phyloP scores from a whole-genome alignment of 2,797 vertebrate species.

The Acanthurus tractus region DNA sequence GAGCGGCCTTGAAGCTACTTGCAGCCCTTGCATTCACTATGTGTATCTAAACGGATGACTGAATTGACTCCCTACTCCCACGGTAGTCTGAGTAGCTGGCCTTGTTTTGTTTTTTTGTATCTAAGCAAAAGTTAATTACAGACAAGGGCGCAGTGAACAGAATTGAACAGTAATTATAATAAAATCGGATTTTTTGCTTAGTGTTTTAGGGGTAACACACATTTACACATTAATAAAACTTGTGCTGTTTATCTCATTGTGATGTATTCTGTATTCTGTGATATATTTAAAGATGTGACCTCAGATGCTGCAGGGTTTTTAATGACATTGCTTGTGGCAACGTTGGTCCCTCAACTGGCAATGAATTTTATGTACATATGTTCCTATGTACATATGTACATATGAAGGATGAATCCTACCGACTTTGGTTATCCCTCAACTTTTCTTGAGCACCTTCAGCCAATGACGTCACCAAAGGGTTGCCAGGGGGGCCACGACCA shows the following conservation, averaged over 20 bases:
- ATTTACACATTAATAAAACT: neutral
- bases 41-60: conserved; percentile 33
- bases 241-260: neutral
- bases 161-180: neutral
- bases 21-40: conserved; percentile 8
- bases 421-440: neutral
- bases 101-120: conserved; percentile 46
- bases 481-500: too few relatives aligned
- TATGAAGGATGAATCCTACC: neutral
- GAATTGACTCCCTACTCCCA: conserved; percentile 35
- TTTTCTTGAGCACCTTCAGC: neutral
- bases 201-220: neutral
- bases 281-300: neutral
- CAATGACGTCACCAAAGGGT: too few relatives aligned
- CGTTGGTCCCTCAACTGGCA: too few relatives aligned
- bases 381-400: too few relatives aligned
- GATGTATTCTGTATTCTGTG: neutral
- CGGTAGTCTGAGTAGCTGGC: conserved; percentile 39
- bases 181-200: conserved; percentile 12
- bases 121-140: conserved; percentile 39
- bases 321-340: too few relatives aligned
- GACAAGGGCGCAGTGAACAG: conserved; percentile 3
- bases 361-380: too few relatives aligned
- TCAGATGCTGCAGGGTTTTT: neutral
- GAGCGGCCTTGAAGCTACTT: conserved; percentile 41